These are phyloP conservation scores for Melanotaenia maccullochi DNA, from an alignment of 2,797 vertebrate genomes.

Conservation along the genomic window DNA sequence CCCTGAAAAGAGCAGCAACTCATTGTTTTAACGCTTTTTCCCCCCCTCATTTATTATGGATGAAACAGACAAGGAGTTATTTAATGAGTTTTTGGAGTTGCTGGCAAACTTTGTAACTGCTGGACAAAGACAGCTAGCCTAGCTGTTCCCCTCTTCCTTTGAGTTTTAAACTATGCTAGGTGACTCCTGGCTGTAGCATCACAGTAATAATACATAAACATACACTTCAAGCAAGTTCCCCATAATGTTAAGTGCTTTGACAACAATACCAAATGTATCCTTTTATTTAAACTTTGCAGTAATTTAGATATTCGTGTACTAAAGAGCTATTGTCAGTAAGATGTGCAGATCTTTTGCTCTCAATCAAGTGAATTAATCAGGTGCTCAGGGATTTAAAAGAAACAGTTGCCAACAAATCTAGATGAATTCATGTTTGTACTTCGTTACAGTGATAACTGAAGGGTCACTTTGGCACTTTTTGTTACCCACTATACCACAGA, in stretches of 20 bases:
- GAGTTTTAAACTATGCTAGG: constrained; percentile 6
- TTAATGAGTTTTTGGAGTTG: constrained; percentile 1
- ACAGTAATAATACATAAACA: background rate
- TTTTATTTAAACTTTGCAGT: constrained; percentile 15
- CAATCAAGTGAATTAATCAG: background rate
- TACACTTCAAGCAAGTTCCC: background rate
- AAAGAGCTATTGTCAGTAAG: background rate
- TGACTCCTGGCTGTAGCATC: background rate
- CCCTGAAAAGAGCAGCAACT: background rate
- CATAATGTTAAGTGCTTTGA: background rate
- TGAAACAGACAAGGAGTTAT: background rate
- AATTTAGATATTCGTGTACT: background rate
- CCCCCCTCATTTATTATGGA: constrained; percentile 5
- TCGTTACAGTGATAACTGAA: constrained; percentile 32
- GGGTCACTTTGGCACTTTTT: constrained; percentile 69
- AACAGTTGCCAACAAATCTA: constrained; percentile 42
- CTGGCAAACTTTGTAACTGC: constrained; percentile 4
- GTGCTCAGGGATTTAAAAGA: constrained; percentile 47
- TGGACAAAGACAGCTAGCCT: background rate
- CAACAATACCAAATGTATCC: background rate
- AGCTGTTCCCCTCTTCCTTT: background rate
- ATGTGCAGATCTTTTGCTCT: constrained; percentile 5
- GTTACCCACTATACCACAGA: constrained; percentile 39
- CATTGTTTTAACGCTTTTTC: background rate
- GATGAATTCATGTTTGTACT: constrained; percentile 36